Base-by-base conservation (phyloP, 1,140 invertebrate species). In the Pteromalus puparum region DNA sequence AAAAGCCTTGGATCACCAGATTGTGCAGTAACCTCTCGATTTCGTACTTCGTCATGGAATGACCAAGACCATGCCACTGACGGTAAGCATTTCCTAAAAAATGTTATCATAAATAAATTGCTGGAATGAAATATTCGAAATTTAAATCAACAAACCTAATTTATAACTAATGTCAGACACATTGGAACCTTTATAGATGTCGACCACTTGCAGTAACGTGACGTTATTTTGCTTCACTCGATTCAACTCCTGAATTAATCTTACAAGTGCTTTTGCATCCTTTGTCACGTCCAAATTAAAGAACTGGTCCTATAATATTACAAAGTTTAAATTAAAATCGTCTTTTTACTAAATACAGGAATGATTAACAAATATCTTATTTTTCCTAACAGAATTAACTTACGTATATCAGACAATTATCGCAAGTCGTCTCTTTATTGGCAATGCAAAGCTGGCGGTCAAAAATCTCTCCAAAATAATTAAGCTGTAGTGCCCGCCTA, bases 401-500 rank as follows among this genome's bases (percentile, higher is more conserved):
- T 88, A 97, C 96, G 93, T 95, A 95, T 85, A 93, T 94, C n/a
- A 95, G 92, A 91, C 98, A 99, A 93, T 98, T 99, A 93, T 99
- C 98, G 93, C 98, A 99, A 0, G 96, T 94, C 1, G 97, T 96
- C 34, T 85, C 86, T 18, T 92, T 92, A 85, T 95, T 93, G 5
- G 86, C 88, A 30, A 94, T 92, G 86, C 97, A 97, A n/a, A 94
- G 91, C 42, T 95, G 91, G 46, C 95, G 90, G 84, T 96, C 94
- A 93, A 98, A 99, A 84, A 96, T 95, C 93, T 99, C 98, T 0
- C 98, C 98, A 90, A 99, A 98, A 93, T 99, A 99, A 84, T 97
- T 95, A n/a, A 99, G 94, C 85, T 98, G 96, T 86, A 97, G 94
- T 18, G 95, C 93, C 85, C 98, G 94, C 1, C 98, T 94, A 90